Conservation (phyloP, 2,888 invertebrate species). For the Caenorhabditis doughertyi region DNA sequence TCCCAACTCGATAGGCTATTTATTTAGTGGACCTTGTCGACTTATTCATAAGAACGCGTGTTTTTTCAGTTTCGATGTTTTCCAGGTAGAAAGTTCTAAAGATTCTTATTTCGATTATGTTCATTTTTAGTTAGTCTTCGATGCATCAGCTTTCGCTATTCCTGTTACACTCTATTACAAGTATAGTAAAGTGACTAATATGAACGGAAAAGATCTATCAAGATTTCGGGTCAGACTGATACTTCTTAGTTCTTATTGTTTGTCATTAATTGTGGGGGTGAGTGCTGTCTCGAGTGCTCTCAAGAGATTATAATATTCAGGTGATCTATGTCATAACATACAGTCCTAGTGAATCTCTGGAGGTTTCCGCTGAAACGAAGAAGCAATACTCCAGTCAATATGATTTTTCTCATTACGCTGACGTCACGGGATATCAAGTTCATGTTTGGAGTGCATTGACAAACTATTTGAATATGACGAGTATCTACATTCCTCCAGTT, state of each 20-base stretch:
- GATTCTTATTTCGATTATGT: too few relatives aligned
- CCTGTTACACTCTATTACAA: slow-evolving; percentile 44
- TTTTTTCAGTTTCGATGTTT: slow-evolving; percentile 32
- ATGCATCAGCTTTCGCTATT: slow-evolving; percentile 40
- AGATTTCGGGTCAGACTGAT: slow-evolving; percentile 20
- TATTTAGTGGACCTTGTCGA: slow-evolving; percentile 38
- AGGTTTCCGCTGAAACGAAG: slow-evolving; percentile 24
- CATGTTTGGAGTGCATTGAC: slow-evolving; percentile 38
- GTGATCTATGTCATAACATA: slow-evolving; percentile 28
- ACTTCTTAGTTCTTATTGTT: slow-evolving; percentile 28
- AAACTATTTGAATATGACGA: slow-evolving; percentile 36
- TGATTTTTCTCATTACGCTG: slow-evolving; percentile 37
- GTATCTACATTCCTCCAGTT: slow-evolving; percentile 37
- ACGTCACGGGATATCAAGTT: slow-evolving; percentile 37
- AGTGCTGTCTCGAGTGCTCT: not conserved
- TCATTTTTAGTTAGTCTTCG: slow-evolving; percentile 29
- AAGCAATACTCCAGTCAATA: not conserved
- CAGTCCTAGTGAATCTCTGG: slow-evolving; percentile 19
- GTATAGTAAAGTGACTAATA: slow-evolving; percentile 37
- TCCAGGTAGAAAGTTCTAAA: not conserved
- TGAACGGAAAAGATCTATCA: slow-evolving; percentile 11
- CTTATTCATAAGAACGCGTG: slow-evolving; percentile 29
- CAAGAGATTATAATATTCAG: slow-evolving; percentile 11
- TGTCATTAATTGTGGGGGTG: slow-evolving; percentile 35
- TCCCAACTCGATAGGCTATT: slow-evolving; percentile 13